Conservation (phyloP, 2,888 invertebrate species). For the Tricholauxania praeusta region DNA sequence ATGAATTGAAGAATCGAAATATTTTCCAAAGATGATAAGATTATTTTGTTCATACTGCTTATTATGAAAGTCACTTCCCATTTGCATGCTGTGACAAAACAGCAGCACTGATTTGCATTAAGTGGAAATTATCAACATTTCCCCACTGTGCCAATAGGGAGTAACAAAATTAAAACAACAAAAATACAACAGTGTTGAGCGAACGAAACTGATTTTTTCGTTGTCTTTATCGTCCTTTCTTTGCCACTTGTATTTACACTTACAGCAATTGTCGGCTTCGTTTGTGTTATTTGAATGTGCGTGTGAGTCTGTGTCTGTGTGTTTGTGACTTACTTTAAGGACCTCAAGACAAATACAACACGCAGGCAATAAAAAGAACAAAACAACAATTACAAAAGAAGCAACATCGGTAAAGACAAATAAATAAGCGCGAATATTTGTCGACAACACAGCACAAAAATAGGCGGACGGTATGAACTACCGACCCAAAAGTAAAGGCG, state of each 20-base stretch:
- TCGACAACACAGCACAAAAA: background rate
- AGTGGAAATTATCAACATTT: no score
- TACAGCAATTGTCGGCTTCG: slow-evolving; percentile 15
- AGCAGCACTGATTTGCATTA: no score
- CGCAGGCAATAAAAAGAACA: slow-evolving; percentile 4
- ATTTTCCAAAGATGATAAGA: no score
- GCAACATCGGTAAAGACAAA: slow-evolving; percentile 15
- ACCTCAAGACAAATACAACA: slow-evolving; percentile 25
- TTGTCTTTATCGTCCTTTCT: background rate
- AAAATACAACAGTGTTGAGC: no score
- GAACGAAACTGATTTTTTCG: no score
- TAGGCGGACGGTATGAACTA: no score
- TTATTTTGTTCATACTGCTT: no score
- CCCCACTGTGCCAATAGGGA: no score
- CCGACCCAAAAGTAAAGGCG: no score
- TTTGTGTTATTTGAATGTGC: slow-evolving; percentile 29
- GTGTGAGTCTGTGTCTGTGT: background rate
- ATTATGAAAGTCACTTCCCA: no score
- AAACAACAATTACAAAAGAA: slow-evolving; percentile 17
- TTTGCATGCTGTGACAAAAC: no score
- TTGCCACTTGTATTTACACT: slow-evolving; percentile 16
- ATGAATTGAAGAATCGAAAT: no score
- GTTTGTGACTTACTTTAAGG: slow-evolving; percentile 28
- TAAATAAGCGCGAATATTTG: slow-evolving; percentile 30
- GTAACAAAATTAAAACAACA: background rate